A percentile compares a stretch with the other conserved stretches of the same genome.
Conservation (phyloP, 2,113 vertebrate species). For the Melanerpes formicivorus region DNA sequence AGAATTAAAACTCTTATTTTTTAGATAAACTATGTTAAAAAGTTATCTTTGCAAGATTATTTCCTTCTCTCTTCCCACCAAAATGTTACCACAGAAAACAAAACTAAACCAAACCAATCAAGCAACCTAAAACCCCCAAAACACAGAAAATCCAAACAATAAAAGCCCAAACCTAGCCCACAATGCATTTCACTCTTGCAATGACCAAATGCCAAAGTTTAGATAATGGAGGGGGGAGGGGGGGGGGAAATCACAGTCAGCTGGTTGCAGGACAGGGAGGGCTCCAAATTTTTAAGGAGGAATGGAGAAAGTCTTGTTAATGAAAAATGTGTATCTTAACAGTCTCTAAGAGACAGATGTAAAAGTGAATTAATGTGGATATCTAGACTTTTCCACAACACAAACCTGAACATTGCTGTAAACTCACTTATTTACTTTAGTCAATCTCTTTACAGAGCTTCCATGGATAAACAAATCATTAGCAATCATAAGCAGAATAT, state of each 20-base stretch:
- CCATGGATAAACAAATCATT: neutral
- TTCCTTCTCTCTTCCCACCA: neutral
- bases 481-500: neutral
- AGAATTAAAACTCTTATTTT: neutral
- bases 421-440: neutral
- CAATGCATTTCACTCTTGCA: neutral
- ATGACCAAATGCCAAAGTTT: neutral
- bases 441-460: neutral
- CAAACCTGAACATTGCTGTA: neutral
- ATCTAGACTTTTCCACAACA: neutral
- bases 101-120: too few species aligned
- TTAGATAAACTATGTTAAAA: neutral
- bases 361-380: neutral
- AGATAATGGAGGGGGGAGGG: neutral
- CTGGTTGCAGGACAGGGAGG: neutral
- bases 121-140: too few species aligned
- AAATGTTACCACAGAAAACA: neutral
- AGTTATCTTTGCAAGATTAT: neutral
- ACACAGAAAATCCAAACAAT: rapidly evolving
- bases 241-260: neutral
- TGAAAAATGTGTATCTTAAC: neutral
- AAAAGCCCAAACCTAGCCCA: neutral
- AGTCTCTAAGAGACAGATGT: neutral
- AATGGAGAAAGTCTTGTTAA: neutral
- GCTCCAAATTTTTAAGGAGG: rapidly evolving